Evolutionary conservation across 1,140 invertebrate species (phyloP).

Genomic region (Drosophila littoralis): DNA sequence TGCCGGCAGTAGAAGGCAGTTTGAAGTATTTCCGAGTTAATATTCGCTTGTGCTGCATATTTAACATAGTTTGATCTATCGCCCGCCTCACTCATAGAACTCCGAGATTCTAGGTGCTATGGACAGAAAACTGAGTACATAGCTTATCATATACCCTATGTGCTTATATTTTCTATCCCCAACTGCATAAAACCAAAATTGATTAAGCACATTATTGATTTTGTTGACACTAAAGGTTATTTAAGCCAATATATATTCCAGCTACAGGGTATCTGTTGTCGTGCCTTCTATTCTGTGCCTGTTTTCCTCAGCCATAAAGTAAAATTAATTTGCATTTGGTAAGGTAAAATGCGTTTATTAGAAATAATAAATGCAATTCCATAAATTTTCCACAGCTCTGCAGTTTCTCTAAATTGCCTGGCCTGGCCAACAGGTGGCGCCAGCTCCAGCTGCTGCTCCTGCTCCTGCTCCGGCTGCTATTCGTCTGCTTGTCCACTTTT

Average conservation of each 20-base stretch:
- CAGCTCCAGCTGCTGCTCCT: too few species aligned
- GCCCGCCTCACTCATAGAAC: too few species aligned
- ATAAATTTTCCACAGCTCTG: conserved; percentile 11
- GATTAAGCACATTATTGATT: too few species aligned
- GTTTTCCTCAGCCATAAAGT: neutral
- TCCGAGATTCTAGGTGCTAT: too few species aligned
- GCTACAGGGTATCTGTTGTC: neutral
- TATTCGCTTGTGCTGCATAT: too few species aligned
- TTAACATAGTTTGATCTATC: too few species aligned
- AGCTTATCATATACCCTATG: too few species aligned
- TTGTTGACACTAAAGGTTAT: too few species aligned
- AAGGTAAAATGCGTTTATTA: conserved; percentile 1
- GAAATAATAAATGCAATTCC: conserved; percentile 32
- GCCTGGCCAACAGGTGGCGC: conserved; percentile 29
- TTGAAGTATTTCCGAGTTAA: too few species aligned
- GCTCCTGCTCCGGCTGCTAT: neutral
- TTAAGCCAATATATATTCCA: neutral
- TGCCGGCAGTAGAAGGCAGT: neutral
- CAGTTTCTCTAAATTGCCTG: conserved; percentile 11
- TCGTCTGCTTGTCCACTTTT: neutral
- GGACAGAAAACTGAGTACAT: too few species aligned
- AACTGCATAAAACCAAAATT: too few species aligned
- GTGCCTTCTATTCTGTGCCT: neutral
- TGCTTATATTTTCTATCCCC: too few species aligned
- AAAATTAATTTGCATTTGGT: conserved; percentile 29